Percentiles rank a stretch among this genome's conserved stretches.
phyloP scores from a whole-genome alignment of 2,113 vertebrate species.

The Oryctolagus cuniculus region mOryCun1.1 NC_091438.1:20945501-20946000 shows the following conservation, averaged over 20 bases:
- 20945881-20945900: background rate
- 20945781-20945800: background rate
- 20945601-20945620: background rate
- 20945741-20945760: background rate
- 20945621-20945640: background rate
- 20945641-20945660: too few relatives aligned
- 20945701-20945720: too few relatives aligned
- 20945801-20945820: background rate
- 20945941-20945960: background rate
- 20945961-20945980: background rate
- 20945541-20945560: slow-evolving; percentile 13
- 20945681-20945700: background rate
- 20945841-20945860: background rate
- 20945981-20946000: background rate
- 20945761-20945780: background rate
- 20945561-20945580: slow-evolving; percentile 54
- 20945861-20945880: background rate
- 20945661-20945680: background rate
- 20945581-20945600: background rate
- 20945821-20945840: background rate
- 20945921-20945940: background rate
- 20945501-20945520: background rate
- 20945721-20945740: too few relatives aligned
- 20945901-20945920: background rate
- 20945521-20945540: background rate